Evolutionary conservation across 2,888 invertebrate genomes (phyloP), one percentile per base, ranked within the genome.

Genomic region (Troides helena): DNA sequence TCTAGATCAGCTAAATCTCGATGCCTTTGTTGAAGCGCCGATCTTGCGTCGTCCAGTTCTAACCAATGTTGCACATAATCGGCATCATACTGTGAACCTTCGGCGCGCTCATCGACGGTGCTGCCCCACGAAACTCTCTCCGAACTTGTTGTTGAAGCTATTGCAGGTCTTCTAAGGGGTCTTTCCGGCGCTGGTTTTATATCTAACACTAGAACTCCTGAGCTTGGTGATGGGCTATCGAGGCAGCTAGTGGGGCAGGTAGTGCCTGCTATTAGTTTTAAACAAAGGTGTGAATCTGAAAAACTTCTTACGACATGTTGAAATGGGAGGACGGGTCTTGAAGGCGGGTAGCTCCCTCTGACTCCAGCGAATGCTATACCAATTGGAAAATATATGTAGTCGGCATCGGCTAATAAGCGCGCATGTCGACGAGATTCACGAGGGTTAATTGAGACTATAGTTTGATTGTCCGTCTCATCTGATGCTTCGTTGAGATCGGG

Each of bases 21-120:
- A 81, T 95, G 95, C 75, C 95, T 94, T 77, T 95, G 95, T 77
- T 95, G 95, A 50, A 95, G 80, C 5, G 95, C 94, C 69, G 95
- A 95, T 79, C 95, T 91, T 2, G 95, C 95, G 77, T 96, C 96
- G 80, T 96, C 96, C 76, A 96, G 85, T 80, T 95, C 94, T 66
- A 96, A 87, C 96, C 96, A 96, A 79, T 96, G 95, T 81, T 96
- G 96, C 62, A 96, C 95, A 76, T 95, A 96, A 80, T 96, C 96
- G 1, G 95, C 94, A 77, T 96, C 96, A 89, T 95, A 95, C 73
- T 93, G 93, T 0, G 94, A 92, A 60, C 94, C 93, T 61, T 94
- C 94, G 8, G 90, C 89, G 53, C 93, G 89, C 57, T 95, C 94
- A 66, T 94, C 94, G 30, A 90, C 82, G 4, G 93, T 93, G 76